Conservation (phyloP, 2,888 invertebrate genomes). For the Drosophila robusta region DNA sequence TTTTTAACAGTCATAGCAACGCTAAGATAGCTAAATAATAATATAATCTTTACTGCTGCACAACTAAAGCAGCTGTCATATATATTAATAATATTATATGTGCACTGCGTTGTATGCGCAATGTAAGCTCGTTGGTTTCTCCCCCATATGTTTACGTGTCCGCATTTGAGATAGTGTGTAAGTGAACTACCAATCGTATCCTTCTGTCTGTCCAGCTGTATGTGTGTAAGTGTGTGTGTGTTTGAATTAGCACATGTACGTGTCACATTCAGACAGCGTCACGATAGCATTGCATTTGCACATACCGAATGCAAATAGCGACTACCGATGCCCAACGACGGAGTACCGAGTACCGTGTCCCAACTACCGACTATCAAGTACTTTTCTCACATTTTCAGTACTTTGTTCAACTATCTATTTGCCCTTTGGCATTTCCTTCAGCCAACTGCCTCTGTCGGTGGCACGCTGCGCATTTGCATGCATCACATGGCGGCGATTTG, state of each 20-base stretch:
- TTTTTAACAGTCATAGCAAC: too few relatives aligned
- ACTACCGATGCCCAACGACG: conserved; percentile 4
- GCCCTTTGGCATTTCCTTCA: conserved; percentile 40
- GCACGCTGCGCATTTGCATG: conserved; percentile 30
- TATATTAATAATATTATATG: conserved; percentile 57
- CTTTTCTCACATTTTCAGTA: conserved; percentile 39
- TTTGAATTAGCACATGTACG: conserved; percentile 75
- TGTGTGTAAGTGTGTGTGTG: conserved; percentile 27
- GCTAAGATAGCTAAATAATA: conserved; percentile 1
- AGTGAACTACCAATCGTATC: conserved; percentile 30
- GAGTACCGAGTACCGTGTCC: conserved; percentile 6
- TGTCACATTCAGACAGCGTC: conserved; percentile 58
- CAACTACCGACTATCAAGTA: conserved; percentile 16
- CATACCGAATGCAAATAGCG: conserved; percentile 55
- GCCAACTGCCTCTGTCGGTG: conserved; percentile 5
- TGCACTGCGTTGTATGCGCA: conserved; percentile 71
- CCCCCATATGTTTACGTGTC: conserved; percentile 51
- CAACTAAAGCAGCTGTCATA: conserved; percentile 29
- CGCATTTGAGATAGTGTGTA: conserved; percentile 40
- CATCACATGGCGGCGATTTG: conserved; percentile 24
- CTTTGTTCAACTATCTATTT: conserved; percentile 43
- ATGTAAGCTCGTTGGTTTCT: conserved; percentile 41
- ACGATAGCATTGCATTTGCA: conserved; percentile 60
- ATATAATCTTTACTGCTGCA: neutral
- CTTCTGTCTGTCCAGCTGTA: conserved; percentile 1